Evolutionary conservation across 2,888 invertebrate species (phyloP).

Genomic region (Drosophila gaucha): DNA sequence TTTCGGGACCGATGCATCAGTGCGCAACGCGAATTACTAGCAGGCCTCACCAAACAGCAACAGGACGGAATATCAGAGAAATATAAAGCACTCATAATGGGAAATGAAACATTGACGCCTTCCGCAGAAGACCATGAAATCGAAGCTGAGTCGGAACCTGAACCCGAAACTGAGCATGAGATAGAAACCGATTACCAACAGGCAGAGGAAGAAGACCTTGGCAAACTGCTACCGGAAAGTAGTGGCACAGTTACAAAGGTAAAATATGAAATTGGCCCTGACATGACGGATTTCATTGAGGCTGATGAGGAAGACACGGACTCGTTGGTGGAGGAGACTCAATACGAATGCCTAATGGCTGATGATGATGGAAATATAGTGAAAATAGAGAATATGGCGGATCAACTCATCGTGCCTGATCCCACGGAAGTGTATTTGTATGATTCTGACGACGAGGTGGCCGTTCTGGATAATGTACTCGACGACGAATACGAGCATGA

Average conservation of each 20-base stretch:
- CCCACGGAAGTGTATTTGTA: slow-evolving; percentile 58
- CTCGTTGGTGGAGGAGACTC: slow-evolving; percentile 53
- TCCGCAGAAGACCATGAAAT: slow-evolving; percentile 17
- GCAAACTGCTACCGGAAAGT: slow-evolving; percentile 33
- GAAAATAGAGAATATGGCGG: slow-evolving; percentile 47
- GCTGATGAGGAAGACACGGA: slow-evolving; percentile 57
- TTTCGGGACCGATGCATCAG: slow-evolving; percentile 65
- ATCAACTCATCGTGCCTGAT: slow-evolving; percentile 53
- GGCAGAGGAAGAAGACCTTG: slow-evolving; percentile 28
- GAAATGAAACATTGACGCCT: slow-evolving; percentile 13
- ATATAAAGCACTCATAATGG: slow-evolving; percentile 53
- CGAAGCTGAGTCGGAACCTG: slow-evolving; percentile 32
- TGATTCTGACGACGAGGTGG: slow-evolving; percentile 70
- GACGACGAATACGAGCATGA: slow-evolving; percentile 70
- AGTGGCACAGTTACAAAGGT: slow-evolving; percentile 28
- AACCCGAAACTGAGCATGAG: slow-evolving; percentile 21
- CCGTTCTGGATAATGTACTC: slow-evolving; percentile 63
- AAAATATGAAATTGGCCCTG: slow-evolving; percentile 43
- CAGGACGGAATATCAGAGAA: slow-evolving; percentile 39
- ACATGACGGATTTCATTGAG: slow-evolving; percentile 54
- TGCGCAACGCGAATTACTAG: slow-evolving; percentile 57
- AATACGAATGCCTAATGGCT: slow-evolving; percentile 62
- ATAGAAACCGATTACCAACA: slow-evolving; percentile 16
- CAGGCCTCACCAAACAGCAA: slow-evolving; percentile 54
- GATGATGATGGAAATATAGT: slow-evolving; percentile 58